Evolutionary conservation across 2,797 vertebrate species (phyloP).

Genomic region (Dryobates pubescens): DNA sequence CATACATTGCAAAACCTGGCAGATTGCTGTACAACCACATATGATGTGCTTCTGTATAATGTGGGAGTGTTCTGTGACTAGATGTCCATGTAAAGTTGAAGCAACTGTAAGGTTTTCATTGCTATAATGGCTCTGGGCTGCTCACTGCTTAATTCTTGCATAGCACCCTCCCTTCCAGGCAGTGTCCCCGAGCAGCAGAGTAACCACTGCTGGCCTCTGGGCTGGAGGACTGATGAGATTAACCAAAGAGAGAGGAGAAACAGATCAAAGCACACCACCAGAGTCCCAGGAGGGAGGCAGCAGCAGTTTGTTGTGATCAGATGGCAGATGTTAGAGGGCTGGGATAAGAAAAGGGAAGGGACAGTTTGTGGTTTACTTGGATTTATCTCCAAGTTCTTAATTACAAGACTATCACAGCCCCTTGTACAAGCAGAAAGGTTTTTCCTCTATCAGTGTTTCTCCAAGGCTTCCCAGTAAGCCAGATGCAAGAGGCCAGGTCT

Average conservation of each 20-base stretch:
- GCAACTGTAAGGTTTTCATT: not conserved
- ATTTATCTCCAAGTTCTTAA: not conserved
- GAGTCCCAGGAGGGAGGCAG: not conserved
- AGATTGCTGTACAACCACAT: not conserved
- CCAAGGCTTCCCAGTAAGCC: not conserved
- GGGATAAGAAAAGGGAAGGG: not conserved
- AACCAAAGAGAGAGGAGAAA: not conserved
- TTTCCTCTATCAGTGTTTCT: not conserved
- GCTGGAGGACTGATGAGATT: not conserved
- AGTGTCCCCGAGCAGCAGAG: not conserved
- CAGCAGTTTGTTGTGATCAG: not conserved
- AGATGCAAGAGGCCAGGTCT: not conserved
- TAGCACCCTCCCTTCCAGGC: not conserved
- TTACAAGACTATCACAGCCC: not conserved
- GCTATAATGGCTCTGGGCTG: not conserved
- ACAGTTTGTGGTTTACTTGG: not conserved
- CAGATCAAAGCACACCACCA: not conserved
- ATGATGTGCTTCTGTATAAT: not conserved
- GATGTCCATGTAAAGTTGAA: not conserved
- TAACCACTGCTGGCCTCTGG: not conserved
- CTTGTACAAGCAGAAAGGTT: not conserved
- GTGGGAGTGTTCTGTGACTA: slow-evolving; percentile 11
- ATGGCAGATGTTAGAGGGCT: not conserved
- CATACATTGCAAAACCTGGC: not conserved
- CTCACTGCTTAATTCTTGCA: not conserved